Evolutionary conservation across 2,888 invertebrate genomes (phyloP).

Genomic region (Papilio gigon): DNA sequence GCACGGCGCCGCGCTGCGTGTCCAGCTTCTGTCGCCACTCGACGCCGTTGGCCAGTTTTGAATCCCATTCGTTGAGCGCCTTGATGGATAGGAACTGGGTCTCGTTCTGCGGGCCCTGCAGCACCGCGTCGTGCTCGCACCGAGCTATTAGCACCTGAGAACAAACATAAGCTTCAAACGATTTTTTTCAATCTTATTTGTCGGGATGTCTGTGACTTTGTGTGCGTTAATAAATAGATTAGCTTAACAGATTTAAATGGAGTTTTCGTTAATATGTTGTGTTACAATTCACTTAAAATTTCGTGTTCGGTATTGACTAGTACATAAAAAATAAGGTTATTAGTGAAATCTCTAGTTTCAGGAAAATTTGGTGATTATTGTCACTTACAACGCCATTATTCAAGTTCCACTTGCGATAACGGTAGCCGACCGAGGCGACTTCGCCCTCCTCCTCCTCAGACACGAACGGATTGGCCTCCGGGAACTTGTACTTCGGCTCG

Average conservation of each 20-base stretch:
- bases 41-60: slow-evolving; percentile 96
- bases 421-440: slow-evolving; percentile 97
- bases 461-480: slow-evolving; percentile 95
- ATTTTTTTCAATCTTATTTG: too few species aligned
- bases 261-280: too few species aligned
- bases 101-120: slow-evolving; percentile 93
- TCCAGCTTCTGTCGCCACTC: slow-evolving; percentile 99
- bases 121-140: slow-evolving; percentile 98
- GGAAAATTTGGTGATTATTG: background rate
- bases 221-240: too few species aligned
- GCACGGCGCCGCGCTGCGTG: slow-evolving; percentile 97
- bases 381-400: slow-evolving; percentile 93
- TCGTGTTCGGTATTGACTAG: too few species aligned
- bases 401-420: slow-evolving; percentile 98
- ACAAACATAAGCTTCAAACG: too few species aligned
- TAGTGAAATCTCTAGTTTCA: too few species aligned
- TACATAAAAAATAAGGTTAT: too few species aligned
- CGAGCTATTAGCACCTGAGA: slow-evolving; percentile 90
- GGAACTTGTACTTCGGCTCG: slow-evolving; percentile 94
- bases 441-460: slow-evolving; percentile 96
- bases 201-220: too few species aligned
- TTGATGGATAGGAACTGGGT: slow-evolving; percentile 97
- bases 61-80: slow-evolving; percentile 99
- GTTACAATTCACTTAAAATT: too few species aligned
- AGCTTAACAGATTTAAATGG: too few species aligned